Base-by-base conservation (phyloP, 1,140 invertebrate species). In the Drosophila parvula region DNA sequence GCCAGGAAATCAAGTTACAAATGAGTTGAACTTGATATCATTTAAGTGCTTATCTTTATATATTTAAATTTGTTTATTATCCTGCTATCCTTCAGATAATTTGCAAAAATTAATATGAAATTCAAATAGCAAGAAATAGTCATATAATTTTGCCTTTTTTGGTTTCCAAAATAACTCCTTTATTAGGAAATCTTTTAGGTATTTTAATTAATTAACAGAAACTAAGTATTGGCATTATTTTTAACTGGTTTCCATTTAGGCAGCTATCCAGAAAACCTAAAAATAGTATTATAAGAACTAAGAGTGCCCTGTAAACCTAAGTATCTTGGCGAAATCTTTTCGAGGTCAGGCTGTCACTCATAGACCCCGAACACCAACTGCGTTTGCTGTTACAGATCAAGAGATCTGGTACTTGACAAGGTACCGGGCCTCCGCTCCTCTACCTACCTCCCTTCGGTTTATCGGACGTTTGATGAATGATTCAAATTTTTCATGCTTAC, bases 401-500 rank as follows among this genome's bases (percentile, higher is more conserved):
- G 34, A 71, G 53, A 73, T 73, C 41, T 58, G 62, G 45, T 65
- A 67, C 62, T 45, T 68, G 65, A 44, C 18, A 67, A 61, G 48
- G 32, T 4, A 27, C 40, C 14, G 9, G 5, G 14, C 16, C 5
- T n/a, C 22, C 38, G 30, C 34, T n/a, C 32, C 11, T 36, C 16
- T 2, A 10, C 1, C 16, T 2, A 10, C 1, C 9, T 27, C 36
- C 45, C 5, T 22, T 38, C 14, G 40, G 65, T 27, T 30, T 43
- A 30, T 55, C 45, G 38, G 53, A 36, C 44, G 45, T 64, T 74
- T 82, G 81, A 79, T 76, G 74, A 82, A 88, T 78, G 62, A 86
- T 69, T 86, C 84, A 86, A 86, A 86, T 86, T 86, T 89, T 88
- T 88, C 83, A 86, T 88, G 83, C 84, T 79, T 74, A 86, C 83